Conservation (phyloP, 2,888 invertebrate genomes). For the Lithosia quadra region DNA sequence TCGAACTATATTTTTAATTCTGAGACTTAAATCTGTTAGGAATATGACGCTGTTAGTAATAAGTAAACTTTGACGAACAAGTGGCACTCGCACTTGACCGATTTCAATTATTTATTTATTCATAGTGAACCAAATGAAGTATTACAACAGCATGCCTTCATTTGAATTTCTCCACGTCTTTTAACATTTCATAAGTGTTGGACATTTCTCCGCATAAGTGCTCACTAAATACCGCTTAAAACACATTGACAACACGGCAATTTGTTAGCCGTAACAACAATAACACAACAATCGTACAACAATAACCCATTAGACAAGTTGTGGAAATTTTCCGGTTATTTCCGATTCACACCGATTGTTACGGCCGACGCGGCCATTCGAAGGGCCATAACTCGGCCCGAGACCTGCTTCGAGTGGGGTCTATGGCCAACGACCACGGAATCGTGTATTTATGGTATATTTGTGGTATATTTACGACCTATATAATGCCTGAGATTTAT, state of each 20-base stretch:
- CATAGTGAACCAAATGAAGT: constrained; percentile 39
- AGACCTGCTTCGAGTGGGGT: constrained; percentile 80
- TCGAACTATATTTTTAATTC: not conserved
- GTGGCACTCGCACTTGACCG: constrained; percentile 33
- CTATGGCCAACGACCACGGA: constrained; percentile 77
- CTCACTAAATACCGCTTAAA: constrained; percentile 69
- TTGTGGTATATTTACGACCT: constrained; percentile 79
- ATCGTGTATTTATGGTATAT: constrained; percentile 76
- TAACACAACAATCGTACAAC: constrained; percentile 75
- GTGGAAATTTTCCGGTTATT: constrained; percentile 86
- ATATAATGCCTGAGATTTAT: constrained; percentile 81
- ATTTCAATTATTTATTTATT: constrained; percentile 49
- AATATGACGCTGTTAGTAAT: constrained; percentile 5
- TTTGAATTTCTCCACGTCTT: constrained; percentile 37
- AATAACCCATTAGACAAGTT: constrained; percentile 85
- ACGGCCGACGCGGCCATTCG: constrained; percentile 71
- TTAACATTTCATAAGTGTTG: constrained; percentile 47
- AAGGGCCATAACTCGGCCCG: constrained; percentile 74
- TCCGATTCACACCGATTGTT: constrained; percentile 85
- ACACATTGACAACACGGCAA: constrained; percentile 70
- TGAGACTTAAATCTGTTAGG: constrained; percentile 8
- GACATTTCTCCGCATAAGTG: constrained; percentile 50
- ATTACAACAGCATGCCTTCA: constrained; percentile 23
- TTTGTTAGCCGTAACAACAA: constrained; percentile 69
- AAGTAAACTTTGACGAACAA: constrained; percentile 17